These are phyloP conservation scores for Mythimna impura DNA, from an alignment of 2,888 invertebrate genomes.

Conservation along the genomic window DNA sequence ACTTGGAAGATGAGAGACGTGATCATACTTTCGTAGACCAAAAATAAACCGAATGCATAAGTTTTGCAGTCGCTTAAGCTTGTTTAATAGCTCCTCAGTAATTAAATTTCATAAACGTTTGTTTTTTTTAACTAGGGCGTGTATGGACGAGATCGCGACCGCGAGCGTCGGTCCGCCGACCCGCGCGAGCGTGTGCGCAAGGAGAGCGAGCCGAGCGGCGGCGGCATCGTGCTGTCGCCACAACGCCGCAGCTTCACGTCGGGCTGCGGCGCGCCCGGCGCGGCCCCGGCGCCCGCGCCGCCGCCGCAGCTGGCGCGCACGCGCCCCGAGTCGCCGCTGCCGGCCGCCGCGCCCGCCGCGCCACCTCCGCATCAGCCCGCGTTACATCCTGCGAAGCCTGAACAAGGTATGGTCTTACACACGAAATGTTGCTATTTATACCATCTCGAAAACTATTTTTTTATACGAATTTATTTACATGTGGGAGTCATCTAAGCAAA, in stretches of 20 bases:
- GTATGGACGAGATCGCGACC: constrained; percentile 79
- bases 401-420: constrained; percentile 70
- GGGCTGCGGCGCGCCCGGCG: constrained; percentile 94
- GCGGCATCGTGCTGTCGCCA: constrained; percentile 95
- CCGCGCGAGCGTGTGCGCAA: constrained; percentile 95
- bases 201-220: constrained; percentile 92
- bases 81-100: no score
- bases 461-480: no score
- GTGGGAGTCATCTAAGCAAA: no score
- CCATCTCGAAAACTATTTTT: no score
- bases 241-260: constrained; percentile 96
- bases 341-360: constrained; percentile 68
- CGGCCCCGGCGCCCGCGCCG: constrained; percentile 76
- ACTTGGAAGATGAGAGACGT: no score
- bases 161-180: constrained; percentile 90
- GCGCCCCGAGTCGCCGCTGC: constrained; percentile 83
- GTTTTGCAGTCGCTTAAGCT: no score
- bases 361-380: constrained; percentile 66
- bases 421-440: no score
- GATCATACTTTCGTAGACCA: no score
- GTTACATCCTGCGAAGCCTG: constrained; percentile 71
- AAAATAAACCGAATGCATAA: no score
- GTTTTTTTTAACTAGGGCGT: constrained; percentile 72
- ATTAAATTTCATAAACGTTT: not conserved
- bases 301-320: constrained; percentile 90